Conservation (phyloP, 2,797 vertebrate species). For the Alfaro cultratus region DNA sequence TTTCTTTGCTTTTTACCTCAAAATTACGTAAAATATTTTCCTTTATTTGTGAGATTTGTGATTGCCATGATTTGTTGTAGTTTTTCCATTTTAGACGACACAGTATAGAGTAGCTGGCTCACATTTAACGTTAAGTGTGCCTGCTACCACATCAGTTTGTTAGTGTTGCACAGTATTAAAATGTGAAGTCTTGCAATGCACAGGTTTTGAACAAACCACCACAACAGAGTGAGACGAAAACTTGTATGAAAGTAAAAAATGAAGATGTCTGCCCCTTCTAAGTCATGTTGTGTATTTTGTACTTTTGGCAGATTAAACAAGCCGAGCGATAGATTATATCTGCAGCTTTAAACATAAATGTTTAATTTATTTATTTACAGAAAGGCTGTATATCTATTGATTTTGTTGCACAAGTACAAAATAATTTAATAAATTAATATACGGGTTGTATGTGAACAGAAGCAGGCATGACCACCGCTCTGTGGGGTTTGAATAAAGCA, state of each 20-base stretch:
- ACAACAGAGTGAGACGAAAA: conserved; percentile 9
- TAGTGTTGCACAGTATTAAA: conserved; percentile 35
- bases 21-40: conserved; percentile 13
- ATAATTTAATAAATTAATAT: background rate
- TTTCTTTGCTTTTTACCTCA: conserved; percentile 6
- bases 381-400: conserved; percentile 13
- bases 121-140: conserved; percentile 13
- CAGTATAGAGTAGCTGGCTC: conserved; percentile 10
- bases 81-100: conserved; percentile 21
- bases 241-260: conserved; percentile 22
- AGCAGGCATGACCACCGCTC: conserved; percentile 40
- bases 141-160: conserved; percentile 24
- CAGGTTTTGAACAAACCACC: conserved; percentile 28
- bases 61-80: conserved; percentile 43
- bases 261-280: background rate
- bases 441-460: conserved; percentile 39
- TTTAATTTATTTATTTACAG: conserved; percentile 26
- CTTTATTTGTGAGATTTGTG: conserved; percentile 43
- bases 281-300: conserved; percentile 12
- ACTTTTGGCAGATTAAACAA: conserved; percentile 33
- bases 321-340: conserved; percentile 14
- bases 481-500: conserved; percentile 53
- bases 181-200: conserved; percentile 31
- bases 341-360: conserved; percentile 14
- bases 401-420: conserved; percentile 37